Percentiles rank a stretch among this genome's conserved stretches.
Evolutionary conservation across 2,113 vertebrate species (phyloP).

Genomic region (Bubo blakistoni): DNA sequence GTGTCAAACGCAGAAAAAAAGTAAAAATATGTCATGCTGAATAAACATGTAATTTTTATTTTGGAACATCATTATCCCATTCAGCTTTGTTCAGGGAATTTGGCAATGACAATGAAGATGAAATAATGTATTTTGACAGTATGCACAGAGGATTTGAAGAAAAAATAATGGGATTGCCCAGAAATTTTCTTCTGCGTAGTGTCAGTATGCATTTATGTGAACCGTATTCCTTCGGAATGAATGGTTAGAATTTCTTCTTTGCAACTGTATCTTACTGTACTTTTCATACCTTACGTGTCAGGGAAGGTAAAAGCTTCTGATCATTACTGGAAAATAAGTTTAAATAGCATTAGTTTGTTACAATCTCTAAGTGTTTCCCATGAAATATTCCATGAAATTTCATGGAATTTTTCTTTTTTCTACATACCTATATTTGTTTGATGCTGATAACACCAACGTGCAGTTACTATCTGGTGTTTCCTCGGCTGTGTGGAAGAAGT

Average conservation of each 20-base stretch:
- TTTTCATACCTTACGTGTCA: background rate
- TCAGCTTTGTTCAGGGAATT: conserved; percentile 53
- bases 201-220: background rate
- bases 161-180: background rate
- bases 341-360: background rate
- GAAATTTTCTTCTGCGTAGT: background rate
- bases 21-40: background rate
- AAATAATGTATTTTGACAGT: conserved; percentile 71
- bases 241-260: background rate
- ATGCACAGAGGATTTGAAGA: conserved; percentile 42
- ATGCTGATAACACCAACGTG: background rate
- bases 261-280: background rate
- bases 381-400: background rate
- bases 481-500: background rate
- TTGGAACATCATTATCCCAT: background rate
- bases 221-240: background rate
- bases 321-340: background rate
- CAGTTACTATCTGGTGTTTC: background rate
- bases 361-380: background rate
- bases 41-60: conserved; percentile 31
- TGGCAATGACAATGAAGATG: conserved; percentile 48
- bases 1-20: background rate
- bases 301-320: background rate
- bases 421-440: rapidly evolving
- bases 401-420: background rate